Conservation (phyloP, 2,797 vertebrate species). For the Hybognathus amarus region DNA sequence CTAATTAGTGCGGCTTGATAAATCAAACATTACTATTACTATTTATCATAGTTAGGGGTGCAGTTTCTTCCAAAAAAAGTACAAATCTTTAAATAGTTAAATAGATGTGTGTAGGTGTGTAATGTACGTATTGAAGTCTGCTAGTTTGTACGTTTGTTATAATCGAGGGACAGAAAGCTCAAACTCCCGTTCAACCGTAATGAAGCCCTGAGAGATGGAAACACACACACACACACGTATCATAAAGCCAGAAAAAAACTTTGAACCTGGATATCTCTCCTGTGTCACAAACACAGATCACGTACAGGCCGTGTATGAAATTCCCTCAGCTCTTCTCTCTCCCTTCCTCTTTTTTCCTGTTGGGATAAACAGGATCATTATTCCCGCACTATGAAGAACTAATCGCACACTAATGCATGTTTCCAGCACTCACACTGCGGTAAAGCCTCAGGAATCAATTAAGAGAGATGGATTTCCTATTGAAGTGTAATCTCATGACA, state of each 20-base stretch:
- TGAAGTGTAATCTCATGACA: slow-evolving; percentile 62
- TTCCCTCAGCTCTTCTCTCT: not conserved
- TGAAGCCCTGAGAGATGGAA: slow-evolving; percentile 51
- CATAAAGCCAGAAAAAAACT: slow-evolving; percentile 10
- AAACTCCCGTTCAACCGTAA: slow-evolving; percentile 58
- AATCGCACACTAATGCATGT: slow-evolving; percentile 27
- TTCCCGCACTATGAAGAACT: slow-evolving; percentile 42
- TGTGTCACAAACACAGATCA: slow-evolving; percentile 17
- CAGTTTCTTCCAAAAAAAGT: not conserved
- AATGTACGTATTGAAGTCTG: not conserved
- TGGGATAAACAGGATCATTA: slow-evolving; percentile 52
- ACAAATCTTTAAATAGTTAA: not conserved
- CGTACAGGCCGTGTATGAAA: not conserved
- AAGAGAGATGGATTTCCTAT: slow-evolving; percentile 58
- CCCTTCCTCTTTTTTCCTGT: slow-evolving; percentile 22
- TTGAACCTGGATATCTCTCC: not conserved
- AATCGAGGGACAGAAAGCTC: slow-evolving; percentile 28
- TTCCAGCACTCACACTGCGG: slow-evolving; percentile 12
- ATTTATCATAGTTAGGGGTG: slow-evolving; percentile 12
- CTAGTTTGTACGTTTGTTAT: slow-evolving; percentile 35
- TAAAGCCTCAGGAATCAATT: slow-evolving; percentile 61
- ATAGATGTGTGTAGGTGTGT: not conserved
- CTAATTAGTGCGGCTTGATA: not conserved
- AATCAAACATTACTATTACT: slow-evolving; percentile 1
- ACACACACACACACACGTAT: slow-evolving; percentile 24